phyloP scores from a whole-genome alignment of 2,113 vertebrate species.

The Hyperoodon ampullatus region DNA sequence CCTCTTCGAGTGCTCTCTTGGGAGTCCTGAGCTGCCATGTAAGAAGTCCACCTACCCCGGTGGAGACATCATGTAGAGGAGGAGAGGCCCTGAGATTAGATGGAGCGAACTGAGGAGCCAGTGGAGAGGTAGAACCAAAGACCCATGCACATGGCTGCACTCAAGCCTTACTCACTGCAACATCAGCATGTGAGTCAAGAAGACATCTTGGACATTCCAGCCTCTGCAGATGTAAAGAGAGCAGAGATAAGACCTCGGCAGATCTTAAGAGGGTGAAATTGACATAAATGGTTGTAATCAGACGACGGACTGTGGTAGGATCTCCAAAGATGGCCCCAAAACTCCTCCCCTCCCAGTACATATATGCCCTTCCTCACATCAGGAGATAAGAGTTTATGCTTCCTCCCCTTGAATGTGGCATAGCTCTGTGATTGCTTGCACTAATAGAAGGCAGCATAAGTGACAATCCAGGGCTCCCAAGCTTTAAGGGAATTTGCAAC shows the following conservation, averaged over 20 bases:
- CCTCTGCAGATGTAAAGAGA: neutral
- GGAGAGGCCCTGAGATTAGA: neutral
- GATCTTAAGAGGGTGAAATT: neutral
- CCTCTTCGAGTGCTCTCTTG: neutral
- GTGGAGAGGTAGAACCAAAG: neutral
- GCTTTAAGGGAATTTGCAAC: neutral
- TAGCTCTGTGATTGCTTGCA: neutral
- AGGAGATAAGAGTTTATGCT: neutral
- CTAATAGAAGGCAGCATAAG: neutral
- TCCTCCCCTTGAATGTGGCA: neutral
- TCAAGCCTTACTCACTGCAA: neutral
- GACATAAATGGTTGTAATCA: neutral
- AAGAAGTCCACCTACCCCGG: neutral
- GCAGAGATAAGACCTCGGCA: neutral
- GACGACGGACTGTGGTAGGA: neutral
- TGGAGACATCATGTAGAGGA: neutral
- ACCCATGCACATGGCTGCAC: neutral
- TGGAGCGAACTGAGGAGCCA: neutral
- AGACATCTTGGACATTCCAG: neutral
- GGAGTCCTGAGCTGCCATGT: neutral
- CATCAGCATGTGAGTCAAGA: neutral
- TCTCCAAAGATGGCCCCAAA: neutral
- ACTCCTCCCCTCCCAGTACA: neutral
- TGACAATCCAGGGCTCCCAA: neutral
- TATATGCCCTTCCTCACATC: neutral